Evolutionary conservation across 2,888 invertebrate genomes (phyloP).

Genomic region (Sinelater perroti): DNA sequence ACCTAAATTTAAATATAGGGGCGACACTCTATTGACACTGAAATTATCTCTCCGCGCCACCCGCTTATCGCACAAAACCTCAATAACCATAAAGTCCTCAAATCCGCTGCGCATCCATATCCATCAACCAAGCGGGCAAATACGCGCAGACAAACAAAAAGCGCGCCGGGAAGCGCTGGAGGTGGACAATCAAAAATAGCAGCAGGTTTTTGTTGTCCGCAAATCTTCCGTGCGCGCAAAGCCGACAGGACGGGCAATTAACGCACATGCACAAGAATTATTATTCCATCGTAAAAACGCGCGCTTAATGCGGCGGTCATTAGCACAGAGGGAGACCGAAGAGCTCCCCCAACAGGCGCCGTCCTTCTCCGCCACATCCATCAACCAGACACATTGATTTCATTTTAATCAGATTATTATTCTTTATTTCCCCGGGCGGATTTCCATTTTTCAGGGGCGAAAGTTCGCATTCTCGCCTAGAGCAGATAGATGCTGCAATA

Average conservation of each 20-base stretch:
- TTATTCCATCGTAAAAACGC: slow-evolving; percentile 37
- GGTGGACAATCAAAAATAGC: slow-evolving; percentile 4
- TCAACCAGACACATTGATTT: slow-evolving; percentile 52
- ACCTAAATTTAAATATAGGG: too few species aligned
- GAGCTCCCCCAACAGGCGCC: slow-evolving; percentile 20
- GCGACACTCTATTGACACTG: too few species aligned
- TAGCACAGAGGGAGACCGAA: slow-evolving; percentile 33
- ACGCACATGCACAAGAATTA: slow-evolving; percentile 21
- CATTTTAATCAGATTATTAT: slow-evolving; percentile 54
- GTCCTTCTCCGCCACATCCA: slow-evolving; percentile 41
- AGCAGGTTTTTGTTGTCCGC: slow-evolving; percentile 3
- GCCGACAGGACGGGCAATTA: slow-evolving; percentile 22
- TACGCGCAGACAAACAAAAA: slow-evolving; percentile 2
- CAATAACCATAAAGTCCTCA: neutral
- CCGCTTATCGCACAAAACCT: too few species aligned
- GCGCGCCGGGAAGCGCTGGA: slow-evolving; percentile 9
- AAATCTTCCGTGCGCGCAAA: slow-evolving; percentile 11
- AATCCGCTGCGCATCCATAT: neutral
- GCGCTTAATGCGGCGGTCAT: slow-evolving; percentile 43
- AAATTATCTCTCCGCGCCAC: too few species aligned
- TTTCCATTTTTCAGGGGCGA: slow-evolving; percentile 44
- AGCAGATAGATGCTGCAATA: slow-evolving; percentile 2
- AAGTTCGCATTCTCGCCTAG: slow-evolving; percentile 26
- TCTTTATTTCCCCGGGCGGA: slow-evolving; percentile 48
- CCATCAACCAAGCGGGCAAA: neutral